Conservation (phyloP, 2,113 vertebrate species). For the Australoheros scitulus region DNA sequence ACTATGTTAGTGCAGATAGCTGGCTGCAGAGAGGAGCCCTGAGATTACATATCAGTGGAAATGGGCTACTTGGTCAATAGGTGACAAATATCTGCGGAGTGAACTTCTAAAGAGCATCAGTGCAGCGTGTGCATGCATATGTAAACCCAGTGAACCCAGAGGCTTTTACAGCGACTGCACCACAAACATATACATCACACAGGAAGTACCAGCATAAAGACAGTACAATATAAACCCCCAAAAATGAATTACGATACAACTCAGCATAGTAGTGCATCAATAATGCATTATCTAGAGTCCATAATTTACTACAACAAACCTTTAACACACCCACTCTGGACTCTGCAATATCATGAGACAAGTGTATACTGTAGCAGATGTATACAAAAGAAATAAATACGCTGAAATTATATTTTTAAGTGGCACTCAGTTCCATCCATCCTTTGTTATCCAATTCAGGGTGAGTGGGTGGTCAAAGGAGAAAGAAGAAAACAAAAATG, state of each 20-base stretch:
- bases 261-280: neutral
- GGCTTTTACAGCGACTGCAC: neutral
- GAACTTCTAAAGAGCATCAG: neutral
- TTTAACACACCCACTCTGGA: neutral
- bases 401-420: no score
- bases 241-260: neutral
- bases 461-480: neutral
- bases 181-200: neutral
- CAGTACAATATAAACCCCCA: neutral
- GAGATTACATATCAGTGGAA: constrained; percentile 26
- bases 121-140: neutral
- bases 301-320: neutral
- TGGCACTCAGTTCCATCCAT: neutral
- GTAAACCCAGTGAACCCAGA: neutral
- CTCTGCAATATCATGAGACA: neutral
- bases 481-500: neutral
- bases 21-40: constrained; percentile 27
- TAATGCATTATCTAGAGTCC: neutral
- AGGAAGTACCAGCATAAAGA: neutral
- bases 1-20: constrained; percentile 8
- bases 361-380: no score
- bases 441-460: no score
- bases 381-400: no score
- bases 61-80: neutral
- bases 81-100: neutral